Percentiles rank a stretch among this genome's conserved stretches.
phyloP scores from a whole-genome alignment of 2,113 vertebrate species.

The Xerus inauris region DNA sequence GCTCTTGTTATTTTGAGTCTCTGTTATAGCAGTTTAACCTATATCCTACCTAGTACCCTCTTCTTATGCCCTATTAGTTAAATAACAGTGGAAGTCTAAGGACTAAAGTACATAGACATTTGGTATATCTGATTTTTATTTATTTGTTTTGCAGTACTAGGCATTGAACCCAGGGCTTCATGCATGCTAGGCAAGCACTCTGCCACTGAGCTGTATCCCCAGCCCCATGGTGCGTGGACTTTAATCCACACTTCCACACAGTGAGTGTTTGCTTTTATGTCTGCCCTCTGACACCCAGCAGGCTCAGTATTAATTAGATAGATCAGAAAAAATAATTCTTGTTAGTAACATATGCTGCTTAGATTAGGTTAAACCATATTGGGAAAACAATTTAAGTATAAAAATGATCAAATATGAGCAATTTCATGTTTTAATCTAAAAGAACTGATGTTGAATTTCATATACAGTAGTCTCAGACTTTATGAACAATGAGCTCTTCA shows the following conservation, averaged over 20 bases:
- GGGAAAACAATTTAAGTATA: not conserved
- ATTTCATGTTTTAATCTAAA: not conserved
- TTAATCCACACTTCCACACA: not conserved
- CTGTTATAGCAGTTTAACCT: not conserved
- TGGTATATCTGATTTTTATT: conserved; percentile 5
- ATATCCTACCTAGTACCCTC: not conserved
- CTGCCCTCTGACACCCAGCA: not conserved
- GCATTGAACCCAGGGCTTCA: too few relatives aligned
- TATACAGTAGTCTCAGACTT: not conserved
- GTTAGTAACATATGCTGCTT: not conserved
- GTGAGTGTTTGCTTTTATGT: not conserved
- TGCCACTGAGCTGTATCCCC: too few relatives aligned
- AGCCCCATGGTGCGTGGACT: not conserved
- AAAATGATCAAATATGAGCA: not conserved
- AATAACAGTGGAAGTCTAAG: not conserved
- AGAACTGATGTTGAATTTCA: not conserved
- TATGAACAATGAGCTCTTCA: not conserved
- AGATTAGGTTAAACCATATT: not conserved
- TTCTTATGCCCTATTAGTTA: not conserved
- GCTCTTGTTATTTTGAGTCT: conserved; percentile 21
- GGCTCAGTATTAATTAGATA: not conserved
- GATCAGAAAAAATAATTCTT: conserved; percentile 27
- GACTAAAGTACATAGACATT: not conserved
- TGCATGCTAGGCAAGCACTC: too few relatives aligned
- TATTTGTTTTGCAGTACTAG: too few relatives aligned